Evolutionary conservation across 2,888 invertebrate genomes (phyloP).

Genomic region (Patella ulyssiponensis): DNA sequence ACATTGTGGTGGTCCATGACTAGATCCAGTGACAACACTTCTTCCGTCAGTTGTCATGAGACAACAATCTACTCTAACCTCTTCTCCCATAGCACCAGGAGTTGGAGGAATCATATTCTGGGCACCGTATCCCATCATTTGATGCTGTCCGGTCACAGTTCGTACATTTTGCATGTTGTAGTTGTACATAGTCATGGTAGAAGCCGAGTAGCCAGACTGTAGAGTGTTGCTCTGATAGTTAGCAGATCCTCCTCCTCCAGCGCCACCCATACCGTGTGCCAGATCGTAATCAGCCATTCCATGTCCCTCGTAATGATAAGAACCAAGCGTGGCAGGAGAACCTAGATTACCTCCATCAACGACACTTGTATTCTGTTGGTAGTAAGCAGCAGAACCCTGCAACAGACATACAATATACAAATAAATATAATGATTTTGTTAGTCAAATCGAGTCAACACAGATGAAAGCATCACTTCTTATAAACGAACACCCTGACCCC

Average conservation of each 20-base stretch:
- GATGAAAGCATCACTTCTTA: no score
- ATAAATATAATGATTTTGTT: no score
- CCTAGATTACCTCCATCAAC: conserved; percentile 28
- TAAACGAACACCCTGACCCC: no score
- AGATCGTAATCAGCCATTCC: conserved; percentile 43
- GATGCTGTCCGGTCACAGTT: conserved; percentile 58
- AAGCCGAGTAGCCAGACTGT: conserved; percentile 8
- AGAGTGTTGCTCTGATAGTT: background rate
- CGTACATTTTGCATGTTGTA: conserved; percentile 52
- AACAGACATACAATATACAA: conserved; percentile 1
- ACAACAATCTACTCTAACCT: conserved; percentile 70
- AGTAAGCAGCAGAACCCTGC: conserved; percentile 43
- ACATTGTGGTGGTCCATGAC: conserved; percentile 71
- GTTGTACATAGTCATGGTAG: conserved; percentile 21
- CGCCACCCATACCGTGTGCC: conserved; percentile 30
- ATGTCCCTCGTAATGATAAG: conserved; percentile 38
- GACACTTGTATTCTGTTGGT: conserved; percentile 46
- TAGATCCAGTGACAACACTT: conserved; percentile 71
- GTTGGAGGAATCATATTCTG: conserved; percentile 37
- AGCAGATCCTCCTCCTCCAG: conserved; percentile 30
- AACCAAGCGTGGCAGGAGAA: conserved; percentile 26
- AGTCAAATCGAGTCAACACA: no score
- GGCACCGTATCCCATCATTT: conserved; percentile 47
- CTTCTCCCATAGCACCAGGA: conserved; percentile 67
- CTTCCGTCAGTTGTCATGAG: conserved; percentile 67